Conservation (phyloP, 2,797 vertebrate species). For the Cossypha polioptera region DNA sequence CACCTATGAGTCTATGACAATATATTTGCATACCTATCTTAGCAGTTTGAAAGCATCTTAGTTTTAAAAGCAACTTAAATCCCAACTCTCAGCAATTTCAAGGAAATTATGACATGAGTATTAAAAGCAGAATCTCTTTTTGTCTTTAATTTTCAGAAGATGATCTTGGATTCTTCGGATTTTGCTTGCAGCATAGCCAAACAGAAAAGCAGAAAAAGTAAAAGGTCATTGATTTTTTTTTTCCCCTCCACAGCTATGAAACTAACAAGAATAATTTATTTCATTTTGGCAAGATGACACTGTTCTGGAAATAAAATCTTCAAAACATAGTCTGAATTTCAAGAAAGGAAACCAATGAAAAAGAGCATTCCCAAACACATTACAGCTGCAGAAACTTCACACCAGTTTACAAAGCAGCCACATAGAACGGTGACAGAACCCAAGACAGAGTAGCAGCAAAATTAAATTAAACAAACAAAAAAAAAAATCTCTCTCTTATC, state of each 20-base stretch:
- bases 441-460: not conserved
- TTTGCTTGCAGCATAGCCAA: not conserved
- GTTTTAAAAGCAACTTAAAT: not conserved
- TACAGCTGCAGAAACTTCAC: not conserved
- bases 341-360: not conserved
- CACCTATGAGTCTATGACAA: fast-evolving
- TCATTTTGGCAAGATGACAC: not conserved
- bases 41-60: not conserved
- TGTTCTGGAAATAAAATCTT: not conserved
- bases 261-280: not conserved
- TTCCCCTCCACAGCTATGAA: not conserved
- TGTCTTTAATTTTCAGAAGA: not conserved
- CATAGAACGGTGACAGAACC: not conserved
- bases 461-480: not conserved
- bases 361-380: not conserved
- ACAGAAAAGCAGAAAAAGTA: not conserved
- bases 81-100: not conserved
- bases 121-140: not conserved
- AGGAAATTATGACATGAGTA: not conserved
- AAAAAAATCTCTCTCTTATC: not conserved
- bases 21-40: not conserved
- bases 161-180: not conserved
- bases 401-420: not conserved
- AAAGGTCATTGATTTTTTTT: not conserved
- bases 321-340: not conserved